These are phyloP conservation scores for Pachyrhynchus sulphureomaculatus DNA, from an alignment of 1,140 invertebrate genomes.

Conservation along the genomic window DNA sequence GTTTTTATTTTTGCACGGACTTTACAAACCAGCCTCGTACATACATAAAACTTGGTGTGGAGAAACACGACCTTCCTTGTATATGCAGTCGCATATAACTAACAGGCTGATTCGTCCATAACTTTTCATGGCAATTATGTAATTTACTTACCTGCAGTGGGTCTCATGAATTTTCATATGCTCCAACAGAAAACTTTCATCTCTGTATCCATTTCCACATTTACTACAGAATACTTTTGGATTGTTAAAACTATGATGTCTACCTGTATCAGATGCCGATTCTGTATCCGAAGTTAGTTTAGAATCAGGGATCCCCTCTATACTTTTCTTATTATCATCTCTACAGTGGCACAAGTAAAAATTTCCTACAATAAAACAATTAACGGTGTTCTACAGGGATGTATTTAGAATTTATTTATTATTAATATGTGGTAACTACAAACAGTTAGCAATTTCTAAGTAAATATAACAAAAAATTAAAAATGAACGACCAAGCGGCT, in stretches of 20 bases:
- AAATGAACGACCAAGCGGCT: too few species aligned
- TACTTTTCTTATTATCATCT: constrained; percentile 4
- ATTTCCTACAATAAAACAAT: constrained; percentile 2
- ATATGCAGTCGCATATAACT: too few species aligned
- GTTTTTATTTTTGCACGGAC: too few species aligned
- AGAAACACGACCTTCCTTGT: too few species aligned
- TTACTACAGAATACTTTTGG: constrained; percentile 33
- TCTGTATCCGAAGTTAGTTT: constrained; percentile 34
- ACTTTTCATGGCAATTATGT: too few species aligned
- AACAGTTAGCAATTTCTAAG: too few species aligned
- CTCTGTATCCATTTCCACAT: constrained; percentile 35
- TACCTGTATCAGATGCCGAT: constrained; percentile 31
- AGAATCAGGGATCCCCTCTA: not conserved
- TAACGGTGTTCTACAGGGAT: not conserved
- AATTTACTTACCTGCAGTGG: constrained; percentile 21
- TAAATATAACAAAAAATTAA: too few species aligned
- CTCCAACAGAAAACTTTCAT: constrained; percentile 20
- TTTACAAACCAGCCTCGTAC: too few species aligned
- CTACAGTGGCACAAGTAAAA: constrained; percentile 28
- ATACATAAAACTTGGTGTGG: too few species aligned
- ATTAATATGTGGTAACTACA: too few species aligned
- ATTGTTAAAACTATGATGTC: constrained; percentile 9
- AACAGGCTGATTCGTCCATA: too few species aligned
- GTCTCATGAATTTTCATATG: constrained; percentile 35
- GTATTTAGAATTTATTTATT: too few species aligned